These are phyloP conservation scores for Lindbergichthys nudifrons DNA, from an alignment of 2,797 vertebrate species.

Conservation along the genomic window DNA sequence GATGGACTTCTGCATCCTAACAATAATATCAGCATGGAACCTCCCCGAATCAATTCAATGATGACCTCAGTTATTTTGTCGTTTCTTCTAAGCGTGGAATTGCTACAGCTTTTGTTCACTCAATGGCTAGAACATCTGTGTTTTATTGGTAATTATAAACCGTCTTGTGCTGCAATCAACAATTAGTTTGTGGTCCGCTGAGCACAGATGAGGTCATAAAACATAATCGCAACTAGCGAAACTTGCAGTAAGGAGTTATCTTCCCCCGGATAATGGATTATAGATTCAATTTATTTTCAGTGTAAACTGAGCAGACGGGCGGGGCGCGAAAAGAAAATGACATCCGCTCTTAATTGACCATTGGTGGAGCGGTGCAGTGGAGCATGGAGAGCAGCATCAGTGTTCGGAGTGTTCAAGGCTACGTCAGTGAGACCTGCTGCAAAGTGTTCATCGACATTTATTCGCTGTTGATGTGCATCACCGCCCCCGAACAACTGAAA, in stretches of 20 bases:
- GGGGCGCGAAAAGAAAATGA: conserved; percentile 65
- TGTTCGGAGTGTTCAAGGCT: conserved; percentile 49
- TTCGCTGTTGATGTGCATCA: background rate
- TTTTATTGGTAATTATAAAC: conserved; percentile 69
- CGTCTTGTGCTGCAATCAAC: conserved; percentile 69
- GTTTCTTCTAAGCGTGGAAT: background rate
- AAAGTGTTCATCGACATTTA: conserved; percentile 17
- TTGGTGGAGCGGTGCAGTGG: conserved; percentile 51
- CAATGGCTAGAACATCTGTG: conserved; percentile 40
- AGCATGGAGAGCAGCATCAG: conserved; percentile 52
- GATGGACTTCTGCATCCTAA: conserved; percentile 45
- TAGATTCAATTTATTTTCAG: conserved; percentile 78
- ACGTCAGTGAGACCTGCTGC: conserved; percentile 15
- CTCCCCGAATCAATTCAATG: conserved; percentile 32
- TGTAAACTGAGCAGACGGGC: conserved; percentile 67
- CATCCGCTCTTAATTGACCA: conserved; percentile 78
- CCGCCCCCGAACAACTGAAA: background rate
- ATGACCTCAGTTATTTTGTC: conserved; percentile 16
- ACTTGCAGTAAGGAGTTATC: conserved; percentile 60
- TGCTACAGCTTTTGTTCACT: conserved; percentile 36
- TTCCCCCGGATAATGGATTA: conserved; percentile 75
- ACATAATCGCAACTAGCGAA: conserved; percentile 66
- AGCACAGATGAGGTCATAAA: conserved; percentile 76
- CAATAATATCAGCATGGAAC: conserved; percentile 33
- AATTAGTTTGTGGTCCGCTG: conserved; percentile 66